A percentile compares a stretch with the other conserved stretches of the same genome.
phyloP scores from a whole-genome alignment of 2,888 invertebrate species.

The Pharmacophagus antenor region DNA sequence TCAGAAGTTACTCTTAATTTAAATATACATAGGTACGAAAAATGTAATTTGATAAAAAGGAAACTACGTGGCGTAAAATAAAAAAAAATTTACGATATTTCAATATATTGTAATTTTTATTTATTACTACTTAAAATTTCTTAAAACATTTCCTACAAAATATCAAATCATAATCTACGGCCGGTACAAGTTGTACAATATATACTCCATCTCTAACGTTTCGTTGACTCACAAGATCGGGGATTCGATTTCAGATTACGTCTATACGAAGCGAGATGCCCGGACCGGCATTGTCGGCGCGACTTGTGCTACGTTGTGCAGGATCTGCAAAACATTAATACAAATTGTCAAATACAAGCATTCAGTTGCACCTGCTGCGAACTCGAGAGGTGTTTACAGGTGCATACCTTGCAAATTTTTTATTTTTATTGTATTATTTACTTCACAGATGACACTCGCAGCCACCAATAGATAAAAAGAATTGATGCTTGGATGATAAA shows the following conservation, averaged over 20 bases:
- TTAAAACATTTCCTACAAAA: no score
- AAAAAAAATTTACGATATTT: no score
- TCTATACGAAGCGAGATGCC: constrained; percentile 56
- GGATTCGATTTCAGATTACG: constrained; percentile 57
- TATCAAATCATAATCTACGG: no score
- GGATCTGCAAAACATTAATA: constrained; percentile 65
- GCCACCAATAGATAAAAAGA: no score
- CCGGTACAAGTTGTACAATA: neutral
- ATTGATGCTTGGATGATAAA: no score
- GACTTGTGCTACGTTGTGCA: constrained; percentile 56
- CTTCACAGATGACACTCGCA: no score
- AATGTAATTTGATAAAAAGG: no score
- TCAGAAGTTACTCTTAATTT: no score
- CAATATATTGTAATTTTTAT: no score
- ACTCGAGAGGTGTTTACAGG: constrained; percentile 67
- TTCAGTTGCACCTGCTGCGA: constrained; percentile 56
- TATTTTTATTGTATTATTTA: neutral
- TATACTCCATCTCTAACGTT: neutral
- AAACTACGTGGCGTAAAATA: no score
- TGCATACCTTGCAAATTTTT: constrained; percentile 36
- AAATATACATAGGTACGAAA: no score
- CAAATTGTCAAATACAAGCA: constrained; percentile 64
- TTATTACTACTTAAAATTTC: no score
- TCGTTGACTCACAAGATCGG: neutral
- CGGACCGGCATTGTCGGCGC: constrained; percentile 45